Evolutionary conservation across 2,113 vertebrate genomes (phyloP).

Genomic region (Labrus mixtus): DNA sequence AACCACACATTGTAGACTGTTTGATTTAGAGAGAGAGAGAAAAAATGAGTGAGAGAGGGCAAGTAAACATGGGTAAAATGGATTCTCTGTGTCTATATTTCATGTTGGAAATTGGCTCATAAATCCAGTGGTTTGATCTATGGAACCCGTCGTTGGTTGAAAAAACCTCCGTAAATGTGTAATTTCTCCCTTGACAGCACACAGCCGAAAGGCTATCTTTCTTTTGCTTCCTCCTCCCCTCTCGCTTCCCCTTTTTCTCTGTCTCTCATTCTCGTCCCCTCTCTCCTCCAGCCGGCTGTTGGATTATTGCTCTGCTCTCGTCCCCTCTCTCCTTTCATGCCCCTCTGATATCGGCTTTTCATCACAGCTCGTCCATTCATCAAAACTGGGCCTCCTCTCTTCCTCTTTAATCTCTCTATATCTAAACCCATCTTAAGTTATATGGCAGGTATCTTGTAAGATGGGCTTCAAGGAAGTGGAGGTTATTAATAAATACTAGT

Average conservation of each 20-base stretch:
- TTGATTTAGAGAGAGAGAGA: conserved; percentile 66
- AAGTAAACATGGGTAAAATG: conserved; percentile 90
- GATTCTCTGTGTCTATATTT: conserved; percentile 98
- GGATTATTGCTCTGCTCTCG: conserved; percentile 81
- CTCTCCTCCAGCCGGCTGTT: conserved; percentile 63
- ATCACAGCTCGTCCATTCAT: conserved; percentile 95
- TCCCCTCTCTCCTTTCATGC: conserved; percentile 87
- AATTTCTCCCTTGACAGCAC: conserved; percentile 99
- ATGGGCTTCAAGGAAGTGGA: conserved; percentile 52
- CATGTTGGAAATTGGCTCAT: conserved; percentile 99
- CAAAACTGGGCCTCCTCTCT: conserved; percentile 80
- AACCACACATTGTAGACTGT: conserved; percentile 25
- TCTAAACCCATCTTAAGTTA: conserved; percentile 57
- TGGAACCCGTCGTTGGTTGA: conserved; percentile 97
- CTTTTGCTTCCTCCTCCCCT: conserved; percentile 84
- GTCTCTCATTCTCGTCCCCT: conserved; percentile 75
- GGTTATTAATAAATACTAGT: conserved; percentile 80
- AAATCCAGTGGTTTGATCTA: conserved; percentile 97
- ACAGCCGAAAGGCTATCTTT: conserved; percentile 95
- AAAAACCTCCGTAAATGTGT: conserved; percentile 99
- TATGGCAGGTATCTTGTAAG: conserved; percentile 56
- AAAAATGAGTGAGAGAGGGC: conserved; percentile 56
- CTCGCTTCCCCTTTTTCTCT: conserved; percentile 37
- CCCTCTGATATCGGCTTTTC: conserved; percentile 97
- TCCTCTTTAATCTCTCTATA: conserved; percentile 44